Conservation (phyloP, 2,113 vertebrate species). For the Pseudonaja textilis region DNA sequence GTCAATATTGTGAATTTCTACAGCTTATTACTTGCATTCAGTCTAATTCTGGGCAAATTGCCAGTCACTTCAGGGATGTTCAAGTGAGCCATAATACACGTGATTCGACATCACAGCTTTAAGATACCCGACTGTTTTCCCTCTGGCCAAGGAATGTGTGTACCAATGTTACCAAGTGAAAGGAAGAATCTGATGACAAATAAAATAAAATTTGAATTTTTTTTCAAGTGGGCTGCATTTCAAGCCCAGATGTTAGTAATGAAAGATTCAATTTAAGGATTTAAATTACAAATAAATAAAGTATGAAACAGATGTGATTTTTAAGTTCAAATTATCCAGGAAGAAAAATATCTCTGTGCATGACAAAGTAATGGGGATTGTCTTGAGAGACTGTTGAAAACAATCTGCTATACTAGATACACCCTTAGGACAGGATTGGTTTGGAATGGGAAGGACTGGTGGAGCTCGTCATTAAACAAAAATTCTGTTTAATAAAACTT, state of each 20-base stretch:
- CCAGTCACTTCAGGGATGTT: conserved; percentile 87
- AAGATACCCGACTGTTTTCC: conserved; percentile 87
- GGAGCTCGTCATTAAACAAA: conserved; percentile 90
- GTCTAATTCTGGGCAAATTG: conserved; percentile 89
- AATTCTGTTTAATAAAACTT: conserved; percentile 93
- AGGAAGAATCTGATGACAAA: conserved; percentile 78
- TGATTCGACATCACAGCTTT: conserved; percentile 82
- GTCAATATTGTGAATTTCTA: conserved; percentile 88
- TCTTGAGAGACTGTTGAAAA: conserved; percentile 85
- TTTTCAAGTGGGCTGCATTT: conserved; percentile 87
- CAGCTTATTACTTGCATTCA: conserved; percentile 89
- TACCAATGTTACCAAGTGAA: conserved; percentile 79
- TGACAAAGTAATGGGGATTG: conserved; percentile 86
- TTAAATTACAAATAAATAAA: conserved; percentile 92
- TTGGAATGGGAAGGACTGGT: conserved; percentile 84
- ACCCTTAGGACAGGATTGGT: conserved; percentile 85
- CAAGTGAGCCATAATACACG: conserved; percentile 84
- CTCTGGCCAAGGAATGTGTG: conserved; percentile 85
- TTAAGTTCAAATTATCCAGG: conserved; percentile 87
- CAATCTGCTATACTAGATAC: conserved; percentile 83
- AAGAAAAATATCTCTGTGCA: conserved; percentile 87
- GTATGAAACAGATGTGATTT: conserved; percentile 89
- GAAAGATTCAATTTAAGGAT: conserved; percentile 87
- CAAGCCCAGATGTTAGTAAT: conserved; percentile 89
- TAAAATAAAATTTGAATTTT: conserved; percentile 88